Evolutionary conservation across 2,888 invertebrate species (phyloP), one percentile per base, ranked within the genome.

Genomic region (Hirtodrosophila trivittata): DNA sequence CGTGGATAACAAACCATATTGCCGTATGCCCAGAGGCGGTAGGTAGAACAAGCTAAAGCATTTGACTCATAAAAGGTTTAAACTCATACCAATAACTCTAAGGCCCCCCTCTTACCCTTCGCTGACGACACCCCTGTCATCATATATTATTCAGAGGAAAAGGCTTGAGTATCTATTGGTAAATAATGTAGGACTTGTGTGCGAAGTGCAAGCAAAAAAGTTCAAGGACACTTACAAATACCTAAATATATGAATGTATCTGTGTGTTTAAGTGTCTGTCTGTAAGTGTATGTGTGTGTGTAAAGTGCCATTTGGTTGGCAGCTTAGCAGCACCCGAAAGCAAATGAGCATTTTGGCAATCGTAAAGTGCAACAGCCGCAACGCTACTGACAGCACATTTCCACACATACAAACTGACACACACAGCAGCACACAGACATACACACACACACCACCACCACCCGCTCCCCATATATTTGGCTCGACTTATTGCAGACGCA

Each of bases 171-270:
- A 3, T 28, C 33, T n/a, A 21, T 18, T 25, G 37, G 6, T 26
- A 46, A 56, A 43, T 37, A 56, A 14, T 51, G 16, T 37, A 33
- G 39, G 38, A 32, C 10, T 30, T 57, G 30, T 60, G 41, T 13
- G 37, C 49, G 39, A 60, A 50, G 37, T 51, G 49, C 65, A 51
- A 38, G 37, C 60, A 7, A 55, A 58, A 56, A 56, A 72, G 78
- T 72, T 80, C 72, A 80, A 85, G 82, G 75, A 64, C 70, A 67
- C 42, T n/a, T 55, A 33, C 56, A 33, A 41, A 43, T 18, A 32
- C 69, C 46, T 12, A 1, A 10, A 12, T 8, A 12, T 6, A 21
- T 2, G 13, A 7, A 9, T 13, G 14, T 8, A 18, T 18, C 4
- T 10, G 8, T 18, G 1, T 18, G 9, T 18, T 16, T 18, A 26